Evolutionary conservation across 2,888 invertebrate species (phyloP).

Genomic region (Phrixothrix hirtus): DNA sequence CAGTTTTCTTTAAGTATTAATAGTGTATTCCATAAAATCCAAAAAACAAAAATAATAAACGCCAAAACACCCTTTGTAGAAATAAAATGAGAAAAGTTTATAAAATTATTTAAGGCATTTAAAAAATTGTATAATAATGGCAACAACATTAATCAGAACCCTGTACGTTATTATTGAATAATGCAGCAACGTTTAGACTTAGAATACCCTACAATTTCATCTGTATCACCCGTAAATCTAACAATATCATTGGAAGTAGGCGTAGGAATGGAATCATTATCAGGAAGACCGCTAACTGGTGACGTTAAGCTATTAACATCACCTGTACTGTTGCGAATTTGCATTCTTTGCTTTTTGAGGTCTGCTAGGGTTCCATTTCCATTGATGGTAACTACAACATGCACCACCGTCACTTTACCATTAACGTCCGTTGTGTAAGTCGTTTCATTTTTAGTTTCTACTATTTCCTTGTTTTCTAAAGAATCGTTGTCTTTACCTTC

Average conservation of each 20-base stretch:
- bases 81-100: too few species aligned
- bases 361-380: conserved; percentile 82
- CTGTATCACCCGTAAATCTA: conserved; percentile 71
- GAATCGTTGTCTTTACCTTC: conserved; percentile 83
- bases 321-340: conserved; percentile 71
- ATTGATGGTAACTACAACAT: conserved; percentile 77
- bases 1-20: too few species aligned
- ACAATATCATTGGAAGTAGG: conserved; percentile 59
- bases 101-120: neutral
- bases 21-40: too few species aligned
- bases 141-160: neutral
- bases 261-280: conserved; percentile 56
- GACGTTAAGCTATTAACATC: conserved; percentile 51
- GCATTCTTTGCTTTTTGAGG: conserved; percentile 89
- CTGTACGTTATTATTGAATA: conserved; percentile 62
- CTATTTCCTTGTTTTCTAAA: conserved; percentile 64
- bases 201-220: conserved; percentile 76
- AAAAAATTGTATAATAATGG: neutral
- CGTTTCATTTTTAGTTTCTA: conserved; percentile 61
- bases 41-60: too few species aligned
- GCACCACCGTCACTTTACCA: conserved; percentile 53
- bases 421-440: conserved; percentile 74
- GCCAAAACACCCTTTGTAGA: too few species aligned
- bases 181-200: conserved; percentile 73
- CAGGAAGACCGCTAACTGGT: conserved; percentile 54